Base-by-base conservation (phyloP, 2,113 vertebrate species). In the Sapayoa aenigma region DNA sequence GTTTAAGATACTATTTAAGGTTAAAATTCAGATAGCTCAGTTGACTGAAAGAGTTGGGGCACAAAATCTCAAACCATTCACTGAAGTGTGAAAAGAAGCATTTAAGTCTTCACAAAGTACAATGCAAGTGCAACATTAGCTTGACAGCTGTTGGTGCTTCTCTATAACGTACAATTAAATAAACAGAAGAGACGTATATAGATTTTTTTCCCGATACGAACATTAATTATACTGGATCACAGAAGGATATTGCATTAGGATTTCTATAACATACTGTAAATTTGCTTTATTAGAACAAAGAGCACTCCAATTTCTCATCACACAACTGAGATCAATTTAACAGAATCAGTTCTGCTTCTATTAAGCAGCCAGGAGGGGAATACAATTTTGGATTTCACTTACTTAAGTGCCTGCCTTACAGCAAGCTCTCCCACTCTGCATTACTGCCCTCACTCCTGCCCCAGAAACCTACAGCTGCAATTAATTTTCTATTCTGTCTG, bases 161-260 rank as follows among this genome's bases (percentile, higher is more conserved):
- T 87, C 65, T 35, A 6, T 39, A 83, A 58, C 33, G 3, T 30
- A 66, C 42, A 85, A 89, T 27, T 56, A 87, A 73, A 96, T 55
- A 96, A 95, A 95, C n/a, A 93, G 84, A 94, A 94, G 72, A 95
- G 62, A 71, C 83, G 82, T 88, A 96, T 95, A 94, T 15, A 95
- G 58, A 77, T 80, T 93, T 96, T 67, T 97, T 27, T 35, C 9
- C 19, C 88, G 76, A 72, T 58, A 55, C 39, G 72, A 96, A 93
- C 89, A 92, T 82, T 47, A 80, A 65, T 76, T 94, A 90, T 47
- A 92, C 65, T 62, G 68, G 87, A 95, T 53, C 90, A 77, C 78
- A 96, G 90, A 94, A 92, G 82, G 71, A 60, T 81, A 87, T 56
- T 14, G 35, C 42, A 84, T 47, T 60, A 83, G 74, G 68, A 94